Conservation (phyloP, 2,113 vertebrate genomes). For the Trichechus manatus region DNA sequence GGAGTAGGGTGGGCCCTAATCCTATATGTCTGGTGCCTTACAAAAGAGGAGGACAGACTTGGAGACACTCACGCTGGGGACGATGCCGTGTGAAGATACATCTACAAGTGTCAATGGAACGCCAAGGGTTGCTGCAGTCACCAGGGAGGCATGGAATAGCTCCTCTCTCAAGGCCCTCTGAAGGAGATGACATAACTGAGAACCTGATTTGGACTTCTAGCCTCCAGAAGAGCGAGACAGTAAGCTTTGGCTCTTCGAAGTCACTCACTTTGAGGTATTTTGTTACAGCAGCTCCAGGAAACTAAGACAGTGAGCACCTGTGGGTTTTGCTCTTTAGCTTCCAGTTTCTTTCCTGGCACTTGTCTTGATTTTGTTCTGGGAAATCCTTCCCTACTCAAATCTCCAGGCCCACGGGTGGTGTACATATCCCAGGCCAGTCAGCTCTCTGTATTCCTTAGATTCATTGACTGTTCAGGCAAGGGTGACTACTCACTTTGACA, state of each 20-base stretch:
- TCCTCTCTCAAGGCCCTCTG: neutral
- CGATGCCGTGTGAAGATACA: neutral
- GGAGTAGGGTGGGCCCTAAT: no score
- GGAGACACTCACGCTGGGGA: neutral
- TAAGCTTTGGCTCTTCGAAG: neutral
- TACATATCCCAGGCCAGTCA: rapidly evolving
- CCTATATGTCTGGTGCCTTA: neutral
- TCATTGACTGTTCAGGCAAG: neutral
- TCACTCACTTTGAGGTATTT: neutral
- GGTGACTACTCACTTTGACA: neutral
- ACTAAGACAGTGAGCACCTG: neutral
- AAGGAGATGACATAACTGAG: neutral
- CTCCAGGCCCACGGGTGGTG: neutral
- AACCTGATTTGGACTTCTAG: neutral
- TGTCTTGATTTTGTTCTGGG: neutral
- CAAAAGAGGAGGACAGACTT: neutral
- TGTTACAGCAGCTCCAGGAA: neutral
- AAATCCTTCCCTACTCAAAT: neutral
- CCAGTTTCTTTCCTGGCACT: neutral
- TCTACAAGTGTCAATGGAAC: neutral
- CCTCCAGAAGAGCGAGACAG: neutral
- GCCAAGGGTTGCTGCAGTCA: neutral
- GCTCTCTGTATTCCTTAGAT: neutral
- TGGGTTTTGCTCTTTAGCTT: neutral
- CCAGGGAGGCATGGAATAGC: neutral